Evolutionary conservation across 2,113 vertebrate species (phyloP), one percentile per base, ranked within the genome.

Genomic region (Ascaphus truei): DNA sequence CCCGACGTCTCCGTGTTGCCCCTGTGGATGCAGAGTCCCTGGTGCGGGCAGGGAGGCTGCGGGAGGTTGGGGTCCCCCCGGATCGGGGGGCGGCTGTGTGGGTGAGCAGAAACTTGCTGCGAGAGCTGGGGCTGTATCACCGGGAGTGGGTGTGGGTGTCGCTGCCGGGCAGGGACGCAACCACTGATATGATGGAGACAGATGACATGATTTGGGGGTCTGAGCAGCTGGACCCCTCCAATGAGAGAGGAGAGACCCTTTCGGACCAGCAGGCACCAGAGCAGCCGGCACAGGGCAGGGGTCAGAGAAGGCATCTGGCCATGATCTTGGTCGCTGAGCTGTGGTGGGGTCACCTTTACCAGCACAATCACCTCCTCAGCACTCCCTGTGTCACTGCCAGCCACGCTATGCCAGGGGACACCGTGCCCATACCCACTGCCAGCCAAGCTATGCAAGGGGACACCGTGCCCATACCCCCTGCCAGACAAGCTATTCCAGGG

Each of bases 131-230:
- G 2, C 5, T 69, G 8, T 69, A 50, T 36, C 66, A 69, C 43
- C 41, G 55, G 10, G 66, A 69, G 7, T 69, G 66, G 66, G 31
- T 69, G 15, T 59, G 43, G 55, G 55, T 69, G 30, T 39, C 43
- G 10, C 3, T 36, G 1, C 65, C 64, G 1, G n/a, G 39, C 10
- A 55, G 16, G 12, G 9, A 15, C n/a, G n/a, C n/a, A n/a, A n/a
- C n/a, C n/a, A n/a, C n/a, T n/a, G n/a, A n/a, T n/a, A n/a, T n/a
- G n/a, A n/a, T n/a, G n/a, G n/a, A n/a, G n/a, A n/a, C n/a, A n/a
- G n/a, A n/a, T n/a, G n/a, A n/a, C n/a, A n/a, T n/a, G n/a, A n/a
- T n/a, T n/a, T n/a, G n/a, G n/a, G n/a, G n/a, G n/a, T n/a, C n/a
- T n/a, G n/a, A n/a, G n/a, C n/a, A n/a, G n/a, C n/a, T n/a, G n/a